These are phyloP conservation scores for Myrmecophaga tridactyla DNA, from an alignment of 2,113 vertebrate species.

Conservation along the genomic window DNA sequence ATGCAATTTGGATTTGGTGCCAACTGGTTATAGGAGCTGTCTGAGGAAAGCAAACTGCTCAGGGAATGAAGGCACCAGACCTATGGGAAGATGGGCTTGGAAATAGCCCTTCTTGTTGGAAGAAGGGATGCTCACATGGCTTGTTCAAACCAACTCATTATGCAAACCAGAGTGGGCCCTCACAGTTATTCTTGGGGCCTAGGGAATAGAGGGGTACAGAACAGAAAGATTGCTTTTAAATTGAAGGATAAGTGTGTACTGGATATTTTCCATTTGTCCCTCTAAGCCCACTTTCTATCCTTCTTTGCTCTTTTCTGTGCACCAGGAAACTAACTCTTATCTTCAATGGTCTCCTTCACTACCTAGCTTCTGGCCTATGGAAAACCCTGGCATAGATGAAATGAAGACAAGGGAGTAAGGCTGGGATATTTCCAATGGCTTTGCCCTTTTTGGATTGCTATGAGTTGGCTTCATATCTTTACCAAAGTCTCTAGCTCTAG, in stretches of 20 bases:
- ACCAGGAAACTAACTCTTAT: background rate
- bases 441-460: background rate
- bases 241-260: background rate
- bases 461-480: background rate
- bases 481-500: background rate
- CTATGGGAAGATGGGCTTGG: background rate
- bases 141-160: no score
- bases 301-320: background rate
- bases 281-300: background rate
- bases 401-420: background rate
- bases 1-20: background rate
- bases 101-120: background rate
- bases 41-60: background rate
- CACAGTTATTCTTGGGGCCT: background rate
- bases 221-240: background rate
- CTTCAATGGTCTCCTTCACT: background rate
- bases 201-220: background rate
- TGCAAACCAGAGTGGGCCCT: background rate
- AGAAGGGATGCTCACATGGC: background rate
- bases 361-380: background rate
- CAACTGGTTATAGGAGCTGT: background rate
- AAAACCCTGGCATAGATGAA: background rate
- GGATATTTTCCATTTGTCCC: background rate
- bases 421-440: background rate
- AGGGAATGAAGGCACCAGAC: background rate